Conservation (phyloP, 2,797 vertebrate genomes). For the Enteromius radiatus region DNA sequence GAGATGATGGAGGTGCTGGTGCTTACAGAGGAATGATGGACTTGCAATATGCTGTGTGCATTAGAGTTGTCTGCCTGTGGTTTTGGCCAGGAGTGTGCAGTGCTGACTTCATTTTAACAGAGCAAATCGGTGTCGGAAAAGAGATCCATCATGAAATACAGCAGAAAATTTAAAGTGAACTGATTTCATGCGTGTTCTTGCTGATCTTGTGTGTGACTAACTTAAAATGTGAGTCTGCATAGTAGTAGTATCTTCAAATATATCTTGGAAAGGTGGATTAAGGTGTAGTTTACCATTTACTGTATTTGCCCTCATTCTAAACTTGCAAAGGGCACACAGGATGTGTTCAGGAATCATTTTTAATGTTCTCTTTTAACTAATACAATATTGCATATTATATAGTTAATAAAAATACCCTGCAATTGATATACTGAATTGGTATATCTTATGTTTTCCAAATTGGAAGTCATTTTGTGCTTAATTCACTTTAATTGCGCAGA, state of each 20-base stretch:
- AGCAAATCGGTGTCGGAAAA: constrained; percentile 37
- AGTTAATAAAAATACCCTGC: background rate
- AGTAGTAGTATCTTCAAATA: background rate
- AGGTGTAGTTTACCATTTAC: background rate
- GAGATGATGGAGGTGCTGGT: constrained; percentile 24
- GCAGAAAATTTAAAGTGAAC: constrained; percentile 15
- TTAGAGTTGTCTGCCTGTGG: constrained; percentile 25
- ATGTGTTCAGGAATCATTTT: background rate
- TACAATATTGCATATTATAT: background rate
- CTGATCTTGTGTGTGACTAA: background rate
- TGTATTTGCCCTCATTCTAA: background rate
- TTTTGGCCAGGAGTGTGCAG: constrained; percentile 26
- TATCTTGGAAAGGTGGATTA: background rate
- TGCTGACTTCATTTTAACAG: constrained; percentile 35
- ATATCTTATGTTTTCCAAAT: background rate
- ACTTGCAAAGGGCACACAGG: background rate
- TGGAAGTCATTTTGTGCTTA: background rate
- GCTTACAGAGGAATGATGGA: constrained; percentile 8
- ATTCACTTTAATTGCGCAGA: background rate
- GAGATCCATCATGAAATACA: constrained; percentile 21
- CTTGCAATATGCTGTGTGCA: constrained; percentile 17
- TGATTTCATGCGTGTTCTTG: constrained; percentile 27
- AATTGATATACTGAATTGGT: background rate
- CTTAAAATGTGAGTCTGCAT: background rate
- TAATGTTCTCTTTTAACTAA: background rate